Conservation (phyloP, 2,888 invertebrate genomes). For the Cephus nigrinus region DNA sequence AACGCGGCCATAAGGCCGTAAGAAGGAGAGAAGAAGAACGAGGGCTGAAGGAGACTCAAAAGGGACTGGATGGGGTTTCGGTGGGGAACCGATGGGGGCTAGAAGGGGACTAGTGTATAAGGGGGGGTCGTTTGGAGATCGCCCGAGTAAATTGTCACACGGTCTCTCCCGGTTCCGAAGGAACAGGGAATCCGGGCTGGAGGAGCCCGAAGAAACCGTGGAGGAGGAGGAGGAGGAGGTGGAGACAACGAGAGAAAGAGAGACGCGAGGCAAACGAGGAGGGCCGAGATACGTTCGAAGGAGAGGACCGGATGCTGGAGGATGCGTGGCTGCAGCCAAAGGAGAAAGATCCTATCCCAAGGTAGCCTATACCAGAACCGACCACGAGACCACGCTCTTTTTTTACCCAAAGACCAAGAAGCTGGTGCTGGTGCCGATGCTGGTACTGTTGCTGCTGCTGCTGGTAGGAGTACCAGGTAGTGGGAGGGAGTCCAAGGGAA, state of each 20-base stretch:
- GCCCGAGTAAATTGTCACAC: constrained; percentile 66
- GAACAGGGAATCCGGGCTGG: constrained; percentile 51
- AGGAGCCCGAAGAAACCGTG: constrained; percentile 17
- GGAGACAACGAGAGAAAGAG: constrained; percentile 31
- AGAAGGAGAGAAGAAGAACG: constrained; percentile 45
- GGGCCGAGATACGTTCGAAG: constrained; percentile 28
- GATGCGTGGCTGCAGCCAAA: neutral
- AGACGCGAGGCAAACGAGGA: constrained; percentile 23
- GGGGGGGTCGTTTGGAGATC: constrained; percentile 47
- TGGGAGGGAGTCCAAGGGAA: constrained; percentile 19
- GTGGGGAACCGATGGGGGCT: neutral
- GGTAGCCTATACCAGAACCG: constrained; percentile 29
- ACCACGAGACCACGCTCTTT: constrained; percentile 30
- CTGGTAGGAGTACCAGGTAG: constrained; percentile 23
- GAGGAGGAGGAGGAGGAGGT: constrained; percentile 20
- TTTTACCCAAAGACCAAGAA: constrained; percentile 20
- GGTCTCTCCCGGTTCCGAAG: constrained; percentile 53
- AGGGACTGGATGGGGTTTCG: neutral
- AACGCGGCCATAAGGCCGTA: constrained; percentile 64
- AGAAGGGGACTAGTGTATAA: neutral
- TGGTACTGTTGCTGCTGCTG: constrained; percentile 4
- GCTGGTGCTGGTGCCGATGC: constrained; percentile 5
- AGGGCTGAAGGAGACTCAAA: constrained; percentile 17
- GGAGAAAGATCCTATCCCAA: constrained; percentile 58
- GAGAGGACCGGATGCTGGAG: constrained; percentile 46